A percentile compares a stretch with the other conserved stretches of the same genome.
Conservation (phyloP, 2,797 vertebrate genomes). For the Neosalanx taihuensis region DNA sequence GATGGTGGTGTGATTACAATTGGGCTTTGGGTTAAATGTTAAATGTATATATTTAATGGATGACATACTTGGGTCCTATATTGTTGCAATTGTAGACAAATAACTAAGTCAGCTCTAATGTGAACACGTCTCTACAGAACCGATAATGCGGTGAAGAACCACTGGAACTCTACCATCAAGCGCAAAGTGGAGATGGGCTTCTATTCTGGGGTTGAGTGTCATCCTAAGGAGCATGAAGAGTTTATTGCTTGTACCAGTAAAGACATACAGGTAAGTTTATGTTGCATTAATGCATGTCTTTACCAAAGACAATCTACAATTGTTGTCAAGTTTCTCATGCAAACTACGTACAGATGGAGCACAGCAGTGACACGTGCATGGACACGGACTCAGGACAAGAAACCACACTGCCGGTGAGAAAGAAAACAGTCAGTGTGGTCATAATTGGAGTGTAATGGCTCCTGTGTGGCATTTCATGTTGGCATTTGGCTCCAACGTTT, state of each 20-base stretch:
- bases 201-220: constrained; percentile 73
- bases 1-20: not conserved
- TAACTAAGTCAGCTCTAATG: not conserved
- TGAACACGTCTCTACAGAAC: constrained; percentile 71
- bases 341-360: constrained; percentile 43
- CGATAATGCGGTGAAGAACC: constrained; percentile 98
- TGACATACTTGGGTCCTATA: not conserved
- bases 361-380: constrained; percentile 42
- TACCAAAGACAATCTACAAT: not conserved
- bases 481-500: too few relatives aligned
- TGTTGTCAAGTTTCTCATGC: not conserved
- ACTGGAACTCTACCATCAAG: constrained; percentile 99
- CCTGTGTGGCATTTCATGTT: not conserved
- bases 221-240: constrained; percentile 65
- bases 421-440: not conserved
- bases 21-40: too few relatives aligned
- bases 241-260: constrained; percentile 50
- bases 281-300: too few relatives aligned
- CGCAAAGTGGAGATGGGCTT: constrained; percentile 91
- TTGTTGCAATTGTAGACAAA: not conserved
- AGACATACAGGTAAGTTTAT: constrained; percentile 57
- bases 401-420: constrained; percentile 45
- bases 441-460: not conserved
- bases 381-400: constrained; percentile 50
- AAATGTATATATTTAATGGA: not conserved